phyloP scores from a whole-genome alignment of 2,797 vertebrate species.

The Typhlichthys eigenmanni region DNA sequence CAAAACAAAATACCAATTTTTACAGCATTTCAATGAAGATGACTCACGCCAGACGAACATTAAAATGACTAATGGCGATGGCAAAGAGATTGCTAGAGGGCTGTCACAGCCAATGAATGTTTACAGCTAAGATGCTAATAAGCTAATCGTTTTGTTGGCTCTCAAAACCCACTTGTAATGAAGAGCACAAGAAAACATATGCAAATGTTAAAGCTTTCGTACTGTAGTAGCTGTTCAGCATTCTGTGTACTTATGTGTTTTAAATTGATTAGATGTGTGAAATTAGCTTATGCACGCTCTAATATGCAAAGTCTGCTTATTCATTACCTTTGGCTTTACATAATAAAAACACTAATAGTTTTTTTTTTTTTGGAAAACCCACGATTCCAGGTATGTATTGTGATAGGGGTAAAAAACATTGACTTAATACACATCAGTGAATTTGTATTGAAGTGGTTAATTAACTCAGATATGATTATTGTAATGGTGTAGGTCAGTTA shows the following conservation, averaged over 20 bases:
- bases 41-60: slow-evolving; percentile 65
- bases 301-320: slow-evolving; percentile 47
- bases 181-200: slow-evolving; percentile 53
- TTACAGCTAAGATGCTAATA: slow-evolving; percentile 79
- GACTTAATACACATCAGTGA: not conserved
- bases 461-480: slow-evolving; percentile 21
- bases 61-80: slow-evolving; percentile 63
- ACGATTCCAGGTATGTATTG: slow-evolving; percentile 16
- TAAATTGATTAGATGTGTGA: slow-evolving; percentile 49
- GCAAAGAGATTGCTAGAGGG: slow-evolving; percentile 62
- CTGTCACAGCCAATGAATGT: slow-evolving; percentile 76
- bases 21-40: slow-evolving; percentile 25
- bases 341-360: slow-evolving; percentile 22
- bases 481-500: slow-evolving; percentile 27
- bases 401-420: too few species aligned
- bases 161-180: slow-evolving; percentile 46
- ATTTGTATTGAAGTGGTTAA: slow-evolving; percentile 2
- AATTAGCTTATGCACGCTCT: slow-evolving; percentile 56
- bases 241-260: slow-evolving; percentile 45
- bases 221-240: slow-evolving; percentile 57
- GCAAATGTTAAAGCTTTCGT: slow-evolving; percentile 53
- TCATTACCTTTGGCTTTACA: slow-evolving; percentile 37
- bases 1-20: slow-evolving; percentile 61
- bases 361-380: slow-evolving; percentile 27
- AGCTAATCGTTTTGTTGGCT: slow-evolving; percentile 70